Evolutionary conservation across 2,888 invertebrate species (phyloP), one percentile per base, ranked within the genome.

Genomic region (Electrophaes corylata): DNA sequence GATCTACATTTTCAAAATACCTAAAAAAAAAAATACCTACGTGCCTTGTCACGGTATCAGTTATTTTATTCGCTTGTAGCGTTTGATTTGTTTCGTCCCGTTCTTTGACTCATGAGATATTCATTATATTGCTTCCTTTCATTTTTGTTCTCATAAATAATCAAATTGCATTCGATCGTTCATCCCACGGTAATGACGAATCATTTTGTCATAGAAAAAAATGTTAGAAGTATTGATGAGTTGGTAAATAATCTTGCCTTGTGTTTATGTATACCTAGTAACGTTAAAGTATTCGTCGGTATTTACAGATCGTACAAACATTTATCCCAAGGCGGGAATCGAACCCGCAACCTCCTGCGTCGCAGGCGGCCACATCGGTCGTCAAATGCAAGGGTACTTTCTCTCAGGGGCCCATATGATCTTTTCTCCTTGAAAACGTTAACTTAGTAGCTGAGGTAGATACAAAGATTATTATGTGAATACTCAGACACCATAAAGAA

Each of bases 131-230:
- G 62, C 65, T 41, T 66, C 71, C 71, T 69, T 71, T 75, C 64
- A 76, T 80, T 80, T 82, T 82, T 83, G 71, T 75, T 73, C 70
- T 67, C 71, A 73, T 77, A 72, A 64, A 69, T 78, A 79, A 81
- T 80, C 77, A 75, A 70, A 79, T 79, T 76, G 73, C 68, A 70
- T 72, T 69, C 69, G 73, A 73, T 73, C 77, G 64, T 59, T 76
- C 79, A 74, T 77, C 79, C 77, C 77, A 79, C 76, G 70, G 72
- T 69, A 60, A 71, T 69, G 62, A 56, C 61, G 50, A 66, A 66
- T 64, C 60, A 58, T 59, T 55, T 63, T 57, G 54, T 40, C 47
- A 60, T 51, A 33, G 19, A 33, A 48, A 47, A 47, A 58, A 45
- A 23, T 20, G 1, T 6, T 23, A 37, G 19, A 43, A 18, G 35